Evolutionary conservation across 1,140 invertebrate species (phyloP).

Genomic region (Scaptomyza pallida): DNA sequence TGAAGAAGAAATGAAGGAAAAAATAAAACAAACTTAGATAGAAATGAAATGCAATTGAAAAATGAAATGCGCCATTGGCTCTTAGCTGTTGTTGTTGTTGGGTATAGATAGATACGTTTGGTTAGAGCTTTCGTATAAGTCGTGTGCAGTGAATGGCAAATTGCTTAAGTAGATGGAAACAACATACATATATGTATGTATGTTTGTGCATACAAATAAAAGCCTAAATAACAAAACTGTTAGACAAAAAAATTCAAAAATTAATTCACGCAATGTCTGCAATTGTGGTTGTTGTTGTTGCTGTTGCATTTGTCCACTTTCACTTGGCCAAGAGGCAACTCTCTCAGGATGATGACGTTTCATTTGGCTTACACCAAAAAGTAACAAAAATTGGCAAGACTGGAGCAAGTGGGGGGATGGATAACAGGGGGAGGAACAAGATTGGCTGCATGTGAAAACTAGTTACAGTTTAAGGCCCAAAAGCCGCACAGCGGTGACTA

Average conservation of each 20-base stretch:
- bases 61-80: constrained; percentile 72
- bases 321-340: constrained; percentile 50
- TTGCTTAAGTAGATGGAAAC: constrained; percentile 75
- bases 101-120: constrained; percentile 18
- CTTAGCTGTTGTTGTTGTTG: constrained; percentile 7
- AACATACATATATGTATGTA: constrained; percentile 26
- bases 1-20: background rate
- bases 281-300: constrained; percentile 30
- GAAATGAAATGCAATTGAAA: constrained; percentile 64
- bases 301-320: constrained; percentile 64
- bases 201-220: background rate
- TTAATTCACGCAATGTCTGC: constrained; percentile 78
- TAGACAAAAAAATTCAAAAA: constrained; percentile 62
- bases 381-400: constrained; percentile 18
- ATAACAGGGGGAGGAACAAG: constrained; percentile 28
- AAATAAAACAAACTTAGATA: constrained; percentile 25
- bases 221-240: constrained; percentile 19
- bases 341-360: constrained; percentile 67
- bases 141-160: constrained; percentile 79
- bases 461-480: constrained; percentile 73
- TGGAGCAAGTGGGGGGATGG: constrained; percentile 1
- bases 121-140: constrained; percentile 26
- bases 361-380: constrained; percentile 43
- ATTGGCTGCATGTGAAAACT: constrained; percentile 51
- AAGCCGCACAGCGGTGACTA: constrained; percentile 60